Evolutionary conservation across 2,113 vertebrate genomes (phyloP), one percentile per base, ranked within the genome.

Genomic region (Phrynosoma platyrhinos): DNA sequence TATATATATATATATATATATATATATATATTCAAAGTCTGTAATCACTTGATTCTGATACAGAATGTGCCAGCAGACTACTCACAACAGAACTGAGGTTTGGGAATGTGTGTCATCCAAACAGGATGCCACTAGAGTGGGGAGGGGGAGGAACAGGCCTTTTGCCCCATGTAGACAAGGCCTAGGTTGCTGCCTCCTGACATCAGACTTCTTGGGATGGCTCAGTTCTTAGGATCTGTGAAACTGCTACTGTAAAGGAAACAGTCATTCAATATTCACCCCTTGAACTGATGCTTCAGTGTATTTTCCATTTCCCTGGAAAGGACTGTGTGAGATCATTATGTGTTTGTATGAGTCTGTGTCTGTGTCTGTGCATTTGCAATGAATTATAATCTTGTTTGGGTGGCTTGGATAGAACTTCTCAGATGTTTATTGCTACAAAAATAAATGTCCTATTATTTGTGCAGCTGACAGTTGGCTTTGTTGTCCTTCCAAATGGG

Each of bases 341-440:
- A 25, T 69, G 21, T 69, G 21, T 69, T 14, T 64, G 2, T 20
- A 5, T 66, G 6, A 21, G 18, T 66, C 23, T 47, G 47, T 47
- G 47, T 47, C 47, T 47, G 55, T 58, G 14, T 78, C 75, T 58
- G 66, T 78, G 78, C 78, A 40, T 79, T 79, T 86, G 89, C 89
- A 92, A 8, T 87, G 79, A 92, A 92, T 20, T 90, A 87, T 91
- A 93, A 95, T 88, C 85, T 62, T 93, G 94, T 95, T 94, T 95
- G 94, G 93, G 94, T 95, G 93, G 94, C 92, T 94, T 92, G 93
- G 72, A 84, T 64, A 86, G 90, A 92, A 91, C 86, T 92, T 94
- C 92, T 91, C 91, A 92, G 89, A 79, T 93, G 90, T 92, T 94
- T 90, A 92, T 91, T 94, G 93, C 88, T 90, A 66, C 76, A 93